Evolutionary conservation across 1,140 invertebrate genomes (phyloP), one percentile per base, ranked within the genome.

Genomic region (Aporrectodea caliginosa): DNA sequence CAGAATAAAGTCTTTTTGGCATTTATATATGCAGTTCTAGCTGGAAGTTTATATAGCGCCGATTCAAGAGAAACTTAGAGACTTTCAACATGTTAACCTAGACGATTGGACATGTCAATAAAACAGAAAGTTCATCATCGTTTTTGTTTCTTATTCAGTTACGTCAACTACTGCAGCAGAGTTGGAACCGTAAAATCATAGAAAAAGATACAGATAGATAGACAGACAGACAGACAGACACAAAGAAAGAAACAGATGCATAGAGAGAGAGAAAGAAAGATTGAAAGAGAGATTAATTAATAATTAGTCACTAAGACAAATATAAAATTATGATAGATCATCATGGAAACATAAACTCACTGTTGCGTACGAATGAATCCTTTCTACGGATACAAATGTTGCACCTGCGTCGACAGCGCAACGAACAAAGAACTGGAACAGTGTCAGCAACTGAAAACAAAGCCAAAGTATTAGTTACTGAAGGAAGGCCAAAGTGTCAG

Each of bases 401-500:
- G 91, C 88, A 85, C 93, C 92, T 1, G 90, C 89, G 83, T 93
- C 92, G 30, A 91, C 91, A 79, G 91, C 89, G 68, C 92, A 85
- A 81, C 92, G 87, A 0, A 92, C 90, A 6, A 91, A 91, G 82
- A 91, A 93, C 84, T 93, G 92, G 82, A 93, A 92, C 16, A 91
- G 85, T 86, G 92, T 92, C 70, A 90, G 91, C 82, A 93, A 89
- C 89, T 91, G 86, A 69, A 88, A 82, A 68, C 70, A n/a, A 74
- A 73, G 76, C 34, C 1, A 73, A 75, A 70, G 74, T 1, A 33
- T 29, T 16, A 76, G n/a, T n/a, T n/a, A n/a, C n/a, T n/a, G n/a
- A 91, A 91, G 82, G 91, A 93, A 84, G 93, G 92, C 82, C 93
- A 92, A 16, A 91, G 85, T 86, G 92, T 92, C 70, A 90, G 91